Conservation (phyloP, 2,888 invertebrate species). For the Apotomis capreana region DNA sequence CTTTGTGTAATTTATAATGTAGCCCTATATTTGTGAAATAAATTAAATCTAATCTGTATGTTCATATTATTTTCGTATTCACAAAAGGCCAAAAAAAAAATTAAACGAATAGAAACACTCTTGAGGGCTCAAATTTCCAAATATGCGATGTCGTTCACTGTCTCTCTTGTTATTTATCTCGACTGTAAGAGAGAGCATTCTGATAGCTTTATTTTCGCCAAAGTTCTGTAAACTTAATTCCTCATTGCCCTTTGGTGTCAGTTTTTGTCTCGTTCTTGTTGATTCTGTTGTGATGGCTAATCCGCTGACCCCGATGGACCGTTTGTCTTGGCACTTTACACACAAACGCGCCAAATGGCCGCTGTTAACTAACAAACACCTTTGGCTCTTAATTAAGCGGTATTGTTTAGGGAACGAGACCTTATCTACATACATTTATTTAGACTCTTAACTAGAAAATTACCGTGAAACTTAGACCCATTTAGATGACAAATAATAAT, state of each 20-base stretch:
- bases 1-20: too few relatives aligned
- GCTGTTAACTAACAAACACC: conserved; percentile 9
- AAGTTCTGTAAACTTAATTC: neutral
- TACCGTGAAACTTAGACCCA: too few relatives aligned
- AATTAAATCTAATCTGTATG: too few relatives aligned
- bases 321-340: conserved; percentile 16
- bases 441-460: too few relatives aligned
- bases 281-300: conserved; percentile 6
- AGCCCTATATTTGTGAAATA: too few relatives aligned
- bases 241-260: neutral
- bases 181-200: neutral
- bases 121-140: neutral
- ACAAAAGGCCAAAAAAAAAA: too few relatives aligned
- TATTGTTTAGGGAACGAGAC: neutral
- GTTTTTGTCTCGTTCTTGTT: conserved; percentile 1
- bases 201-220: neutral
- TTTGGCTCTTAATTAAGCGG: neutral
- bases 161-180: neutral
- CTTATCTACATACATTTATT: neutral
- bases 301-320: neutral
- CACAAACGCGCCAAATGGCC: conserved; percentile 3
- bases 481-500: too few relatives aligned
- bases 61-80: too few relatives aligned
- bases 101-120: too few relatives aligned
- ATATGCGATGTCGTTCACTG: neutral